phyloP scores from a whole-genome alignment of 2,888 invertebrate species.

The Digitonthophagus gazella region DNA sequence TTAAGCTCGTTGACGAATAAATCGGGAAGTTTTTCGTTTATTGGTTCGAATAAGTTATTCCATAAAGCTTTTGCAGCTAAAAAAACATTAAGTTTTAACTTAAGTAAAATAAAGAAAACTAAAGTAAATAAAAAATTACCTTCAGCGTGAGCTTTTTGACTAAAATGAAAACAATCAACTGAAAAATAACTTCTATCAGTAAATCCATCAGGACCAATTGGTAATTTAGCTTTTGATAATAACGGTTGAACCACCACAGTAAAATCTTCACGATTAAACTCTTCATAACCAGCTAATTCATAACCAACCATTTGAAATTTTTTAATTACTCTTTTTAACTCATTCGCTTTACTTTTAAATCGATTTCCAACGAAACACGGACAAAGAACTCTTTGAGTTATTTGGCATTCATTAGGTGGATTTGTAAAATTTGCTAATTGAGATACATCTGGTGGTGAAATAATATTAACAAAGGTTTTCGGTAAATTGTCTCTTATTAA shows the following conservation, averaged over 20 bases:
- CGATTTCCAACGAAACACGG: conserved; percentile 56
- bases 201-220: conserved; percentile 46
- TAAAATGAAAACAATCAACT: conserved; percentile 64
- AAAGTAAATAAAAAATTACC: conserved; percentile 44
- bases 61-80: conserved; percentile 58
- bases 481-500: conserved; percentile 59
- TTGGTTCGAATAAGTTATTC: conserved; percentile 61
- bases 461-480: conserved; percentile 58
- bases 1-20: conserved; percentile 38
- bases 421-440: conserved; percentile 48
- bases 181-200: conserved; percentile 57
- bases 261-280: conserved; percentile 58
- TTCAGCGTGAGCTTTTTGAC: conserved; percentile 59
- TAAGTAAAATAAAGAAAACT: background rate
- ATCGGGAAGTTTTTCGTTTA: conserved; percentile 38
- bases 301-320: conserved; percentile 57
- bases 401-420: conserved; percentile 49
- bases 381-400: conserved; percentile 54
- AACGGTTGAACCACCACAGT: conserved; percentile 58
- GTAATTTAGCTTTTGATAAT: conserved; percentile 50
- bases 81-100: conserved; percentile 31
- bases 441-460: conserved; percentile 54
- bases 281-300: conserved; percentile 51
- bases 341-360: conserved; percentile 40
- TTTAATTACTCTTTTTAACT: conserved; percentile 52